These are phyloP conservation scores for Acanthochromis polyacanthus DNA, from an alignment of 2,113 vertebrate genomes.

Conservation along the genomic window DNA sequence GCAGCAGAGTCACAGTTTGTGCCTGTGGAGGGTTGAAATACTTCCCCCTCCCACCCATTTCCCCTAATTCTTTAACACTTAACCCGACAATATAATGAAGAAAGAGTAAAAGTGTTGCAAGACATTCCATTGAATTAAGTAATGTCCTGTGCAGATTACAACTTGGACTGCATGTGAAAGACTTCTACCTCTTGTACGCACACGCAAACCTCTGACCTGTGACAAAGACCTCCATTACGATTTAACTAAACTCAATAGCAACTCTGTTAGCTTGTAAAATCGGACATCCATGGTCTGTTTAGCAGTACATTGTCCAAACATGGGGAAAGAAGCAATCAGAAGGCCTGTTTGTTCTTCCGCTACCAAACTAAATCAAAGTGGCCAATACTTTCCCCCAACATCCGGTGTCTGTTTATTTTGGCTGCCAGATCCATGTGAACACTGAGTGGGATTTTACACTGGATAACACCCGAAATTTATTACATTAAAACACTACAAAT, in stretches of 20 bases:
- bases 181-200: constrained; percentile 1
- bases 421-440: constrained; percentile 60
- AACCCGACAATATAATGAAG: constrained; percentile 35
- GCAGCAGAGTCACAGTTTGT: constrained; percentile 9
- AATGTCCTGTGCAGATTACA: constrained; percentile 60
- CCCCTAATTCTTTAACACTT: constrained; percentile 77
- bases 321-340: constrained; percentile 32
- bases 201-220: constrained; percentile 7
- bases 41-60: constrained; percentile 72
- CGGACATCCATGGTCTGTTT: not conserved
- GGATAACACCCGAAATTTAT: constrained; percentile 61
- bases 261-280: constrained; percentile 5
- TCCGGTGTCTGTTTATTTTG: constrained; percentile 81
- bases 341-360: constrained; percentile 32
- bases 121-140: constrained; percentile 62
- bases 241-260: constrained; percentile 17
- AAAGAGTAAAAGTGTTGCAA: constrained; percentile 45
- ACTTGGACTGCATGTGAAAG: constrained; percentile 36
- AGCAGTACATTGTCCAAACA: constrained; percentile 11
- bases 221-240: not conserved
- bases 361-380: constrained; percentile 42
- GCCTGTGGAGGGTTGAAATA: constrained; percentile 11
- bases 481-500: constrained; percentile 69
- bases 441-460: constrained; percentile 63
- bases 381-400: constrained; percentile 56